Conservation (phyloP, 2,888 invertebrate genomes). For the Cheilosia urbana region DNA sequence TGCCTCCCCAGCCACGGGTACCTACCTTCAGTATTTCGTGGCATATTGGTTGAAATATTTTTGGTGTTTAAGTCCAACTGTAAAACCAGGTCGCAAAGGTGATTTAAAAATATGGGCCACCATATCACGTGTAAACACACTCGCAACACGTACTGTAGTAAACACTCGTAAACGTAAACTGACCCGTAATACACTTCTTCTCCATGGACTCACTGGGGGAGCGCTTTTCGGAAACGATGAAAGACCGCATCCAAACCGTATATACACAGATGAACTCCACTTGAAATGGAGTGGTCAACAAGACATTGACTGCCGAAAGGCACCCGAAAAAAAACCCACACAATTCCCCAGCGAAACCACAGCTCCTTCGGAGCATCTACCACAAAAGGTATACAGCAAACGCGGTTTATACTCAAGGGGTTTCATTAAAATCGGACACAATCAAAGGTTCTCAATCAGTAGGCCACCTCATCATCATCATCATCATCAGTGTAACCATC, state of each 20-base stretch:
- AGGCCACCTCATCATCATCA: constrained; percentile 45
- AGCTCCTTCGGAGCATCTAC: background rate
- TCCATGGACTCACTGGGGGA: background rate
- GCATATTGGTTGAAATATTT: too few relatives aligned
- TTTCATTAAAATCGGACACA: constrained; percentile 65
- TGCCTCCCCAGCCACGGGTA: too few relatives aligned
- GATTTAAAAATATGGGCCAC: background rate
- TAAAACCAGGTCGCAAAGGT: too few relatives aligned
- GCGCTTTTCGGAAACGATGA: constrained; percentile 49
- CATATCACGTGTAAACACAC: constrained; percentile 1
- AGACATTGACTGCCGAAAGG: constrained; percentile 44
- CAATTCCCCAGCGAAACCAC: constrained; percentile 25
- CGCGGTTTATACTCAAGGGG: constrained; percentile 36
- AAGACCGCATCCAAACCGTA: constrained; percentile 7
- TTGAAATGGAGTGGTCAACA: constrained; percentile 60
- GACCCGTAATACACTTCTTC: constrained; percentile 14
- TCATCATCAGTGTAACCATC: constrained; percentile 8
- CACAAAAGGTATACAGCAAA: constrained; percentile 2
- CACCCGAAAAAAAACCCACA: constrained; percentile 41
- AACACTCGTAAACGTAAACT: background rate
- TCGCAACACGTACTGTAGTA: constrained; percentile 18
- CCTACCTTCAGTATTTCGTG: too few relatives aligned
- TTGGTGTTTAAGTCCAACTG: too few relatives aligned
- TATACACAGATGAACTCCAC: constrained; percentile 5
- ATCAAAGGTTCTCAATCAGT: constrained; percentile 65